phyloP scores from a whole-genome alignment of 2,113 vertebrate species.

The Crypturellus undulatus region DNA sequence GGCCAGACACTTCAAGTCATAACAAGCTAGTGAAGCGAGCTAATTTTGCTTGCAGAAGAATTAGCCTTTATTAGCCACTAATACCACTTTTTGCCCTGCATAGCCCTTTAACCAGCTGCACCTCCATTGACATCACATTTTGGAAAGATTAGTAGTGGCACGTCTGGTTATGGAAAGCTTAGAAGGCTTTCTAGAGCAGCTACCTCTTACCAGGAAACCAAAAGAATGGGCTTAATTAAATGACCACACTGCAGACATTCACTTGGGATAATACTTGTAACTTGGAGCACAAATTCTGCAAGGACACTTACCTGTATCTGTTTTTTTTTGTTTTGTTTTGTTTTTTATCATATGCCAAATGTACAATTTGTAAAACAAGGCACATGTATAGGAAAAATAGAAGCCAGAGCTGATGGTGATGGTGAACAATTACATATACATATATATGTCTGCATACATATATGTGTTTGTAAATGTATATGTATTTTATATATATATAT shows the following conservation, averaged over 20 bases:
- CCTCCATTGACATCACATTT: constrained; percentile 64
- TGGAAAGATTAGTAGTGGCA: constrained; percentile 55
- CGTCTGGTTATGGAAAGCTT: constrained; percentile 39
- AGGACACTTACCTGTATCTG: background rate
- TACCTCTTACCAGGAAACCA: background rate
- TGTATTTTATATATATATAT: too few species aligned
- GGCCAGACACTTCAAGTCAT: constrained; percentile 77
- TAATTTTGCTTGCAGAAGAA: constrained; percentile 78
- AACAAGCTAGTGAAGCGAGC: constrained; percentile 74
- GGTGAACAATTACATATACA: background rate
- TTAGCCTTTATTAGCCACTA: constrained; percentile 74
- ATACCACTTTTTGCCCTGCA: constrained; percentile 60
- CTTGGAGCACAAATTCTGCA: background rate
- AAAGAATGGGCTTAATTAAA: background rate
- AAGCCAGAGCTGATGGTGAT: background rate
- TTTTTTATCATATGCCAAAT: background rate
- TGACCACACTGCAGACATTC: background rate
- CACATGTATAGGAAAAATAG: background rate
- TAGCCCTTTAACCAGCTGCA: constrained; percentile 69
- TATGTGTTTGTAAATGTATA: background rate
- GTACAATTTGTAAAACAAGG: background rate
- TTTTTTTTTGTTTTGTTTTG: too few species aligned
- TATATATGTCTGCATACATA: background rate
- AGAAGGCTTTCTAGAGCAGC: constrained; percentile 38
- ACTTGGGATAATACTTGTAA: background rate